Evolutionary conservation across 2,797 vertebrate genomes (phyloP), one percentile per base, ranked within the genome.

Genomic region (Lemur catta): DNA sequence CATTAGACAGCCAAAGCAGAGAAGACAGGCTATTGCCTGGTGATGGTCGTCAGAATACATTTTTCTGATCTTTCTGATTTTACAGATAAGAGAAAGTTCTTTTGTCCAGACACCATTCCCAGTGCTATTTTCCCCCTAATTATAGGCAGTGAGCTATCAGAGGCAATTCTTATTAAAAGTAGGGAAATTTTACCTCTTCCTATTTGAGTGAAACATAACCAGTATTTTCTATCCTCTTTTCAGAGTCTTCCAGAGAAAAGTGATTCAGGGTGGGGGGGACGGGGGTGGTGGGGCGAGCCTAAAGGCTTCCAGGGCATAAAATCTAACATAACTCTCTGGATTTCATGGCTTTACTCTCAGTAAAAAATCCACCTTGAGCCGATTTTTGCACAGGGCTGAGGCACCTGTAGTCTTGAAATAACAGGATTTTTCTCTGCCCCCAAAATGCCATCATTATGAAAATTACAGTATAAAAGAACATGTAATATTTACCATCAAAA

Each of bases 51-150:
- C 61, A 48, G 67, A 75, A 61, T 79, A 79, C 55, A 14, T 57
- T 59, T 88, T 93, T 82, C 89, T 80, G 50, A 80, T 24, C 55
- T 92, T 94, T 57, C 84, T 82, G 35, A 88, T 81, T 65, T 94
- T 80, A 82, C 24, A 46, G 84, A 80, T 72, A 20, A 91, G 63
- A 72, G 30, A 65, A 69, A 48, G 38, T 87, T 80, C 10, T 91
- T 86, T 93, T 79, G 76, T 88, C 33, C 50, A 50, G 86, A 78
- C 14, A 59, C 15, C 59, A 82, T 89, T 81, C 89, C 63, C 57
- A 81, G 50, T 95, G 52, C 69, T 84, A 38, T 91, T 89, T 71
- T 12, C 1, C 0, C 35, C 35, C 57, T 72, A 84, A 30, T 52
- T 89, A 22, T 61, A 75, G 72, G 35, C 81, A 94, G 55, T 81